Conservation (phyloP, 2,888 invertebrate species). For the Oegoconia quadripuncta region DNA sequence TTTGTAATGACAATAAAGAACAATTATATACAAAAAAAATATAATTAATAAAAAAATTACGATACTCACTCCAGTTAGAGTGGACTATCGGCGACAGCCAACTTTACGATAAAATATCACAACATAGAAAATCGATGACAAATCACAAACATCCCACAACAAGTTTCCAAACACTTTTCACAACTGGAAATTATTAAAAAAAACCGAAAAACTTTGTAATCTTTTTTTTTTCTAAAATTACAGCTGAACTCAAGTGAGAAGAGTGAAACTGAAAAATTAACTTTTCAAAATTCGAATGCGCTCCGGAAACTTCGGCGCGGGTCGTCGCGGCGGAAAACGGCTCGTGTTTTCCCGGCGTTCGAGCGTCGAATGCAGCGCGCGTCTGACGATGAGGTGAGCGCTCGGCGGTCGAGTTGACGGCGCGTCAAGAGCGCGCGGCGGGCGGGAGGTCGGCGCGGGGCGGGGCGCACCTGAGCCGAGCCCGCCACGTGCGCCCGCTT, state of each 20-base stretch:
- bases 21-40: constrained; percentile 15
- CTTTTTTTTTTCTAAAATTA: constrained; percentile 19
- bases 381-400: constrained; percentile 66
- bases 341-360: constrained; percentile 76
- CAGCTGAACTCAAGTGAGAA: neutral
- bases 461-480: constrained; percentile 70
- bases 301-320: constrained; percentile 60
- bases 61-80: constrained; percentile 62
- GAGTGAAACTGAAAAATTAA: constrained; percentile 23
- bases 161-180: constrained; percentile 41
- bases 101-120: constrained; percentile 39
- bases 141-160: constrained; percentile 72
- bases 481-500: constrained; percentile 48
- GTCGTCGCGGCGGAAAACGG: constrained; percentile 68
- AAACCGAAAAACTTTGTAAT: constrained; percentile 18
- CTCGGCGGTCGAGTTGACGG: constrained; percentile 39
- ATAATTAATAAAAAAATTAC: constrained; percentile 6
- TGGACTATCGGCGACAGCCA: constrained; percentile 40
- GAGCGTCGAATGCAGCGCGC: constrained; percentile 74
- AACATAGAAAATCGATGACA: constrained; percentile 42
- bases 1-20: neutral
- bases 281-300: constrained; percentile 42
- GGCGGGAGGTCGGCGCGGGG: constrained; percentile 58
- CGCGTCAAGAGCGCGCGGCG: constrained; percentile 45
- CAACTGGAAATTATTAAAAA: constrained; percentile 19